Evolutionary conservation across 2,113 vertebrate species (phyloP), one percentile per base, ranked within the genome.

Genomic region (Cynopterus brachyotis): DNA sequence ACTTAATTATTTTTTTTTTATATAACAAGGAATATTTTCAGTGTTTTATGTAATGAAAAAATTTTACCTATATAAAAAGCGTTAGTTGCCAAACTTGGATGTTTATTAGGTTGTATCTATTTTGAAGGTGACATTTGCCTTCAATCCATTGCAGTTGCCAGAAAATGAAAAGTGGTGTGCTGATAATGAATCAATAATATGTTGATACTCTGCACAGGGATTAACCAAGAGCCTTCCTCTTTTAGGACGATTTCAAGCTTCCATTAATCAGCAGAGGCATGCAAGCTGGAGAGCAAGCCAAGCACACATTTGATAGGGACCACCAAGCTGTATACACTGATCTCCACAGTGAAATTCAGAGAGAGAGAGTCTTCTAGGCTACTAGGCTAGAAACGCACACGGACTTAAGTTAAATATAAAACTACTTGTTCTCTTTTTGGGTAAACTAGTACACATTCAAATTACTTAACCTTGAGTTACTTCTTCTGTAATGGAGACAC

Each of bases 131-230:
- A 73, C 60, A 64, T 94, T 84, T 91, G 40, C 79, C 88, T 89
- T 91, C 70, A 70, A 45, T 13, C 40, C 78, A 78, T 32, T n/a
- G 50, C 32, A 64, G 47, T 79, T 62, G 26, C 64, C 6, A 26
- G 35, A 64, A 94, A 94, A 80, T 89, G 79, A 94, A 90, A 47
- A 47, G 66, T 0, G 10, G 53, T 87, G 13, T 79, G 59, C 62
- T 94, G 85, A 95, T 78, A 93, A 94, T 96, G 60, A 95, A 96
- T 97, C 86, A 95, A 96, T 94, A 69, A 45, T 84, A 92, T 88
- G 91, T 95, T 96, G 89, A 96, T 94, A 80, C 22, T 81, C 24
- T 90, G 73, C 70, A 42, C 26, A 26, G 79, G 79, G 70, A 96
- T 96, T 97, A 95, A 97, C 96, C 96, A 96, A 94, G 92, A 79